A percentile compares a stretch with the other conserved stretches of the same genome.
Conservation (phyloP, 2,888 invertebrate species). For the Synergus laeviventris region DNA sequence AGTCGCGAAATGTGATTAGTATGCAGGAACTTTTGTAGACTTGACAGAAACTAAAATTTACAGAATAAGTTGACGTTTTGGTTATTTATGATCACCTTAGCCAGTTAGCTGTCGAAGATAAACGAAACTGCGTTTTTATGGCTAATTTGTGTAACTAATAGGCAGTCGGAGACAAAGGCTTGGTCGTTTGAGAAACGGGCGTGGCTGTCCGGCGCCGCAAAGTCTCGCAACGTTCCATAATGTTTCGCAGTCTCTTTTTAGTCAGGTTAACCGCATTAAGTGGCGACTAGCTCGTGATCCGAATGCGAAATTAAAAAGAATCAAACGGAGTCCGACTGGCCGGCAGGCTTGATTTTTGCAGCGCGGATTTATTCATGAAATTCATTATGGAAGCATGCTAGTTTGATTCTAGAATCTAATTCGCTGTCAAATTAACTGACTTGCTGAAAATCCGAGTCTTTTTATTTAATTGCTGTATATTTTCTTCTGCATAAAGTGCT, state of each 20-base stretch:
- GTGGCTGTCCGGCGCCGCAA: conserved; percentile 56
- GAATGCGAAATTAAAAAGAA: conserved; percentile 33
- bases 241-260: conserved; percentile 39
- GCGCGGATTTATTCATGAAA: conserved; percentile 31
- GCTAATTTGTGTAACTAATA: conserved; percentile 68
- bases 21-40: not conserved
- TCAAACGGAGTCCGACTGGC: conserved; percentile 9
- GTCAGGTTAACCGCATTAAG: conserved; percentile 40
- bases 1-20: conserved; percentile 14
- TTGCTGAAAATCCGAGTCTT: conserved; percentile 6
- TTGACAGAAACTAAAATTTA: not conserved
- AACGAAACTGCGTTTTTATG: conserved; percentile 61
- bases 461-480: not conserved
- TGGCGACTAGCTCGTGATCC: conserved; percentile 34
- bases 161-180: conserved; percentile 64
- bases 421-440: conserved; percentile 31
- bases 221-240: conserved; percentile 44
- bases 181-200: conserved; percentile 59
- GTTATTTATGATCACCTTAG: conserved; percentile 47
- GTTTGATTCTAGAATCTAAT: conserved; percentile 21
- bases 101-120: conserved; percentile 39
- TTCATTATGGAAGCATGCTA: conserved; percentile 21
- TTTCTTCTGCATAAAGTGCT: not conserved
- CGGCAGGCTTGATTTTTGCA: conserved; percentile 13
- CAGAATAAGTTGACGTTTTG: conserved; percentile 39